phyloP scores from a whole-genome alignment of 2,888 invertebrate genomes.

The Eueremaeus valkanovi region DNA sequence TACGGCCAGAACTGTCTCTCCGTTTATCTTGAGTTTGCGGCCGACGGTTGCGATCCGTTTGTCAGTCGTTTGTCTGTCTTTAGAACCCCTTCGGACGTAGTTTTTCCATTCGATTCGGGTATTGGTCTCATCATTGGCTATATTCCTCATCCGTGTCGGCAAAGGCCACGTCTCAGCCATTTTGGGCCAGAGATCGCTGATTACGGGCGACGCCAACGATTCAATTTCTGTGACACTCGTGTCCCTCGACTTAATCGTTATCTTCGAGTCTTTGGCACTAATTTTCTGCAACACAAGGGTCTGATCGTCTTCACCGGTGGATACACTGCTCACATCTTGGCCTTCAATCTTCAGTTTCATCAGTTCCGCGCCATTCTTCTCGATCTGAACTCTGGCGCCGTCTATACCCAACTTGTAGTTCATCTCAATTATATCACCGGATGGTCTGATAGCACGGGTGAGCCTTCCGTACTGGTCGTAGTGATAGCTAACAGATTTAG shows the following conservation, averaged over 20 bases:
- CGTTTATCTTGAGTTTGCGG: slow-evolving; percentile 67
- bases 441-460: slow-evolving; percentile 78
- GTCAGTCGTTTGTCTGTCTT: slow-evolving; percentile 40
- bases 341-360: slow-evolving; percentile 46
- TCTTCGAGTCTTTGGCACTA: slow-evolving; percentile 44
- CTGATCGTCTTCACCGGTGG: slow-evolving; percentile 34
- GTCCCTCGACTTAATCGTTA: slow-evolving; percentile 44
- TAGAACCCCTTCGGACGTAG: slow-evolving; percentile 50
- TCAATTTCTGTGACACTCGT: slow-evolving; percentile 46
- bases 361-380: slow-evolving; percentile 52
- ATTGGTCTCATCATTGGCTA: slow-evolving; percentile 48
- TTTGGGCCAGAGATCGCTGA: slow-evolving; percentile 45
- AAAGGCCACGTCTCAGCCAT: slow-evolving; percentile 46
- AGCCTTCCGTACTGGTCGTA: slow-evolving; percentile 86
- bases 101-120: slow-evolving; percentile 54
- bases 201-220: slow-evolving; percentile 45
- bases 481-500: slow-evolving; percentile 71
- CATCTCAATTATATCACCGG: slow-evolving; percentile 64
- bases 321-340: slow-evolving; percentile 43
- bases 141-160: slow-evolving; percentile 44
- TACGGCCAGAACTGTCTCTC: slow-evolving; percentile 78
- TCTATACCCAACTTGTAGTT: slow-evolving; percentile 48
- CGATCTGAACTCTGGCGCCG: slow-evolving; percentile 53
- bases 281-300: slow-evolving; percentile 39
- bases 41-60: slow-evolving; percentile 21